These are phyloP conservation scores for Neopelma chrysocephalum DNA, from an alignment of 2,797 vertebrate genomes.

Conservation along the genomic window DNA sequence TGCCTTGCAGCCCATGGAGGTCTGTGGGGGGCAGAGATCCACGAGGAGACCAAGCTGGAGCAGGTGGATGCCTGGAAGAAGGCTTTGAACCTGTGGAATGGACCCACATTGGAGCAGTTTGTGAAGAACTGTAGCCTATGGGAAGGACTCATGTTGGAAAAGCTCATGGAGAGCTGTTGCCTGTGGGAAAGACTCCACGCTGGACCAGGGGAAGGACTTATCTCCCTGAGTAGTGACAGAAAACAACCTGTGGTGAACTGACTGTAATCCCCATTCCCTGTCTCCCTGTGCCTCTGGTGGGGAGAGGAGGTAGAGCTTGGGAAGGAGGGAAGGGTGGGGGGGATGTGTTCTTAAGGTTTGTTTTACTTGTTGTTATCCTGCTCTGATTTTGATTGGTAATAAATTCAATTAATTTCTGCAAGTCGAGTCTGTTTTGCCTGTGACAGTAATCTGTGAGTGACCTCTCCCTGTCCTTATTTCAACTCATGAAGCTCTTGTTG, in stretches of 20 bases:
- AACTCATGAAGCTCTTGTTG: not conserved
- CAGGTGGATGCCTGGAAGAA: not conserved
- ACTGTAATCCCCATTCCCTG: not conserved
- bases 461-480: not conserved
- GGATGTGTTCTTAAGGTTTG: not conserved
- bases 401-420: not conserved
- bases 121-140: not conserved
- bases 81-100: not conserved
- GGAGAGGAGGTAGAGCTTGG: not conserved
- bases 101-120: not conserved
- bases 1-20: not conserved
- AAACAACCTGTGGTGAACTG: too few species aligned
- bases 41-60: not conserved
- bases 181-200: not conserved
- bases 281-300: not conserved
- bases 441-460: not conserved
- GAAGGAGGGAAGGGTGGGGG: not conserved
- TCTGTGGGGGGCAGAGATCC: not conserved
- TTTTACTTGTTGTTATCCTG: not conserved
- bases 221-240: not conserved
- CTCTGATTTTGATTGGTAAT: not conserved
- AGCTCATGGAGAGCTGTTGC: not conserved
- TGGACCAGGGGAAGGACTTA: not conserved
- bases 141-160: not conserved
- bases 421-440: not conserved